phyloP scores from a whole-genome alignment of 2,113 vertebrate genomes.

The rat (Rattus norvegicus) region GRCr8 NC_086029.1:58256001-58256500 shows the following conservation, averaged over 20 bases:
- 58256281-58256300: background rate
- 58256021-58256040: background rate
- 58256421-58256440: background rate
- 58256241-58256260: no score
- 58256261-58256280: background rate
- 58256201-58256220: background rate
- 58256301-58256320: background rate
- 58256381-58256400: background rate
- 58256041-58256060: background rate
- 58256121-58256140: background rate
- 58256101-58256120: background rate
- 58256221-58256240: no score
- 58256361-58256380: background rate
- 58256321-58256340: no score
- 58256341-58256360: background rate
- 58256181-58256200: background rate
- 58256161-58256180: background rate
- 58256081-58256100: background rate
- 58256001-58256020: background rate
- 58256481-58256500: conserved; percentile 22
- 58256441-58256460: background rate
- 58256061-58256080: background rate
- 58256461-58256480: background rate
- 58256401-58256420: background rate
- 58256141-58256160: background rate